A percentile compares a stretch with the other conserved stretches of the same genome.
Conservation (phyloP, 2,113 vertebrate species). For the Peucedramus taeniatus region DNA sequence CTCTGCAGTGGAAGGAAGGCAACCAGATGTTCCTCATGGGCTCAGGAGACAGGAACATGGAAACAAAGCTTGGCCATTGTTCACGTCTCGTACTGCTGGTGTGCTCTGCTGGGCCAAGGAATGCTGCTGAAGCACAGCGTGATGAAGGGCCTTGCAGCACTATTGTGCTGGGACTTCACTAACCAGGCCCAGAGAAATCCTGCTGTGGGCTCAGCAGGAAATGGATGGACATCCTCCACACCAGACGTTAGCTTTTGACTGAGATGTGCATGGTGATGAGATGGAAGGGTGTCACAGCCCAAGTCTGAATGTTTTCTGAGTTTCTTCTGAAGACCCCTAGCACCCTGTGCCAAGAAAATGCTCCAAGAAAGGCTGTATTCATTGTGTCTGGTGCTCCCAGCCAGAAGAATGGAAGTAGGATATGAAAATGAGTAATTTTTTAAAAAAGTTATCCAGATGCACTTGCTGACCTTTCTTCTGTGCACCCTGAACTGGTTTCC, state of each 20-base stretch:
- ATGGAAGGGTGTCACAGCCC: background rate
- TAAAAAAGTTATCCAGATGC: background rate
- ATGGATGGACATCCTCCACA: background rate
- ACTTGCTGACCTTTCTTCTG: background rate
- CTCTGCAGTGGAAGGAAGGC: slow-evolving; percentile 31
- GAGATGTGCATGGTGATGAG: background rate
- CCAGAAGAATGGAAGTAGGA: background rate
- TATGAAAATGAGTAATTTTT: background rate
- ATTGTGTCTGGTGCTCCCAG: background rate
- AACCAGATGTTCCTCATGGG: slow-evolving; percentile 57
- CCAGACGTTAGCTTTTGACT: background rate
- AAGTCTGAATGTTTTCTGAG: background rate
- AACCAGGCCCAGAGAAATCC: background rate
- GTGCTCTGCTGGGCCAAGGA: slow-evolving; percentile 44
- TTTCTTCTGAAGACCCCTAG: background rate
- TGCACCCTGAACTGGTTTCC: background rate
- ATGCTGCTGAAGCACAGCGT: slow-evolving; percentile 18
- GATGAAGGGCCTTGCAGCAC: background rate
- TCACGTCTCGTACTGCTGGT: slow-evolving; percentile 35
- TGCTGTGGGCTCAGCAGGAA: background rate
- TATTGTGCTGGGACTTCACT: slow-evolving; percentile 1
- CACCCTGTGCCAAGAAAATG: background rate
- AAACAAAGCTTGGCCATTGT: slow-evolving; percentile 57
- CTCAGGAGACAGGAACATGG: slow-evolving; percentile 41
- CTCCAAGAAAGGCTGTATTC: background rate